These are phyloP conservation scores for Rhea americana DNA, from an alignment of 2,113 vertebrate genomes.

Conservation along the genomic window DNA sequence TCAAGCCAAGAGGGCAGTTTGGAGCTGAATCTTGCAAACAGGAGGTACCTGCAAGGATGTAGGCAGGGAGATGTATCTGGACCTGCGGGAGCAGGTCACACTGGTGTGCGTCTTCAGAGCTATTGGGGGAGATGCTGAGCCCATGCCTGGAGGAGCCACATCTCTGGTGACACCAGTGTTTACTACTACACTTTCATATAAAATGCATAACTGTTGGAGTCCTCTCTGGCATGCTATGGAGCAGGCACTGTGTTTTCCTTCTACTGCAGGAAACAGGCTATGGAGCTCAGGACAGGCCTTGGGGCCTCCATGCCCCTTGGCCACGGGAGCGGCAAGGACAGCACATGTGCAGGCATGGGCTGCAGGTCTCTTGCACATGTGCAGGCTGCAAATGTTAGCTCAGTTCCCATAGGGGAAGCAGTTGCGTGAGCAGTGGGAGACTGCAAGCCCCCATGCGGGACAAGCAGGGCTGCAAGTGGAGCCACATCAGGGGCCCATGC, in stretches of 20 bases:
- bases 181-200: rapidly evolving
- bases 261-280: rapidly evolving
- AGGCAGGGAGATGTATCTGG: background rate
- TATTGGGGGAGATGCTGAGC: background rate
- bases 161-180: background rate
- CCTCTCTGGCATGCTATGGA: background rate
- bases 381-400: background rate
- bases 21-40: background rate
- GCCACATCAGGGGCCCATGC: background rate
- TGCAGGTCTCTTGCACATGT: rapidly evolving
- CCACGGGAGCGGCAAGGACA: rapidly evolving
- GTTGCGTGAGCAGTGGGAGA: background rate
- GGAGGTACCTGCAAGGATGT: background rate
- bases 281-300: background rate
- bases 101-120: background rate
- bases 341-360: background rate
- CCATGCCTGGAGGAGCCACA: background rate
- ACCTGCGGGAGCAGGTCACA: background rate
- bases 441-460: background rate
- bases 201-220: background rate
- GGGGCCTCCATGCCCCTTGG: background rate
- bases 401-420: background rate
- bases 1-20: rapidly evolving
- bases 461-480: background rate
- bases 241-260: background rate